Base-by-base conservation (phyloP, 2,888 invertebrate genomes). In the Spodoptera picta region DNA sequence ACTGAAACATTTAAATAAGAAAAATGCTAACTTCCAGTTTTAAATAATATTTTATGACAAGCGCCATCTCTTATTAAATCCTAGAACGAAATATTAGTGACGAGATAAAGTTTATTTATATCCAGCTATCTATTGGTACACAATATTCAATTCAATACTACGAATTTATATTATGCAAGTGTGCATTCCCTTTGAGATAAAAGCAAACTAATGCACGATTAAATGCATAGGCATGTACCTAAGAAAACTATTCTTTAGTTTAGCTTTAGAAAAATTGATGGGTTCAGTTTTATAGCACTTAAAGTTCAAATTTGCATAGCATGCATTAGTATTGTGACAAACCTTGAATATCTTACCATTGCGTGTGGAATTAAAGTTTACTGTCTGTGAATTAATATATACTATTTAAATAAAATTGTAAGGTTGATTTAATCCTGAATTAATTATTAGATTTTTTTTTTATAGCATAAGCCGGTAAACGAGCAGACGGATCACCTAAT, bases 251-350 rank as follows among this genome's bases (percentile, higher is more conserved):
- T 72, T 59, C 59, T 69, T 55, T 52, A 36, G 60, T 31, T 36
- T n/a, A 45, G n/a, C n/a, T 51, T 69, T 48, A 19, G 36, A 72
- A 69, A 69, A 69, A 66, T 10, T 46, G 9, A 48, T 47, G 42
- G 19, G 44, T 12, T 57, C 59, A 72, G 66, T 54, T 50, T 58
- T 72, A 54, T 65, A 47, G 24, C 36, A 23, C 42, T 51, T 42
- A 24, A 4, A 43, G 19, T 48, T 9, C 42, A 51, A 27, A 65
- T 69, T 69, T 59, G 67, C 59, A 69, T 72, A 19, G 27, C 31
- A 46, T 56, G 55, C 24, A 65, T 54, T 72, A 52, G 54, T n/a
- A 52, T 48, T 55, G 31, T 52, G 55, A 46, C 50, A 59, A 58
- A 54, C 45, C 41, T 51, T 55, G 48, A 47, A 66, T 45, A 27